Base-by-base conservation (phyloP, 1,140 invertebrate genomes). In the Cydia fagiglandana region DNA sequence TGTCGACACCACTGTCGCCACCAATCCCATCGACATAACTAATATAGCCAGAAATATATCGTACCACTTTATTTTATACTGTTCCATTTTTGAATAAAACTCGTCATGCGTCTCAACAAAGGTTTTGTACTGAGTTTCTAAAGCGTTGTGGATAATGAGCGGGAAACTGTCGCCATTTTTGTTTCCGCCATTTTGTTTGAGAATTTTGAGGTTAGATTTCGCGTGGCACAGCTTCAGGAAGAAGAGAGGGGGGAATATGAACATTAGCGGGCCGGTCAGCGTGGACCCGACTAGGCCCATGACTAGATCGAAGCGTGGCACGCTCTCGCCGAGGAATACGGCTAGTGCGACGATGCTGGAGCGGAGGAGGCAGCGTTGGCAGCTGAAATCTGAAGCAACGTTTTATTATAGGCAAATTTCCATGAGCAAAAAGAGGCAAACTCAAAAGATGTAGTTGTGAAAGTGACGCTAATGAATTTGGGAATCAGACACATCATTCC, bases 281-380 rank as follows among this genome's bases (percentile, higher is more conserved):
- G 96, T 96, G 15, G 97, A 97, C 5, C 96, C 96, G 4, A 98
- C 95, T 4, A 99, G 91, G 34, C 97, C 95, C 95, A 99, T 96
- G 2, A 99, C 95, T n/a, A 97, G 93, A 78, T 98, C 97, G 86
- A 98, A 98, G 79, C 96, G 94, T 0, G 98, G 97, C 1, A 99
- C 95, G 4, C 96, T 95, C 91, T 97, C 96, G 0, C 95, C 97
- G 5, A 98, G 91, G 20, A 97, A 95, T 5, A 98, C 95, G 0
- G 96, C 95, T 1, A 96, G 77, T 0, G 95, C 93, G 13, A 98
- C 94, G 2, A 98, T 90, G 0, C 93, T 85, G 1, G 96, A 96
- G 50, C 98, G 94, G 20, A 97, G 87, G 0, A 96, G 87, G 74
- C 96, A 96, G 7, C 98, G 94, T 84, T 96, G 96, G 87, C 95